Conservation (phyloP, 2,888 invertebrate genomes). For the Athalia circularis region DNA sequence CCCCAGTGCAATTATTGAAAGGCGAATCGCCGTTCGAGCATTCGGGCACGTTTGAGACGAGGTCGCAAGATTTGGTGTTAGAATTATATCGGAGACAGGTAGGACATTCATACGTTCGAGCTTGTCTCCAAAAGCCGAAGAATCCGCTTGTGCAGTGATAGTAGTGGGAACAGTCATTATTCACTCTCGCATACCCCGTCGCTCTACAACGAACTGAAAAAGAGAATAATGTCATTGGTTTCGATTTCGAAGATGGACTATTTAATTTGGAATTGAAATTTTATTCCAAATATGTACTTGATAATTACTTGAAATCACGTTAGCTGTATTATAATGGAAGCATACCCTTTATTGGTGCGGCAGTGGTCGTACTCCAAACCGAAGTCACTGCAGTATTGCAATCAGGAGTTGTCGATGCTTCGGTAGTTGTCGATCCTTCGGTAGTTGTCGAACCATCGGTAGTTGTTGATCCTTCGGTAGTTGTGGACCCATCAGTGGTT, state of each 20-base stretch:
- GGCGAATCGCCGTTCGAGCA: constrained; percentile 54
- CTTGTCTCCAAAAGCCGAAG: constrained; percentile 49
- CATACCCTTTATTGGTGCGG: background rate
- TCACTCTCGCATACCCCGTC: constrained; percentile 57
- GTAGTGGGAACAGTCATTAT: constrained; percentile 60
- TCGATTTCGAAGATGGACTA: background rate
- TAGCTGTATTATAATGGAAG: background rate
- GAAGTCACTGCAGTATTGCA: background rate
- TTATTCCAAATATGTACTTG: background rate
- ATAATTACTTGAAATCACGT: no score
- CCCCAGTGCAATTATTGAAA: constrained; percentile 55
- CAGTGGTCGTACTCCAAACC: background rate
- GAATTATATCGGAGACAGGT: constrained; percentile 64
- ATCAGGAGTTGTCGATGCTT: background rate
- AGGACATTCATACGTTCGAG: constrained; percentile 55
- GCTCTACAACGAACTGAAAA: constrained; percentile 53
- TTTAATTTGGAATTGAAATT: background rate
- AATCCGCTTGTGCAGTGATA: constrained; percentile 32
- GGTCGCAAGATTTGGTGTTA: constrained; percentile 57
- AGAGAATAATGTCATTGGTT: background rate
- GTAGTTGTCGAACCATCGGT: background rate
- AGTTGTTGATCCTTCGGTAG: background rate
- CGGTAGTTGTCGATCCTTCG: background rate
- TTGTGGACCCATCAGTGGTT: background rate
- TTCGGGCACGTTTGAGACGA: constrained; percentile 64